These are phyloP conservation scores for Neocrepidodera transversa DNA, from an alignment of 2,888 invertebrate genomes.

Conservation along the genomic window DNA sequence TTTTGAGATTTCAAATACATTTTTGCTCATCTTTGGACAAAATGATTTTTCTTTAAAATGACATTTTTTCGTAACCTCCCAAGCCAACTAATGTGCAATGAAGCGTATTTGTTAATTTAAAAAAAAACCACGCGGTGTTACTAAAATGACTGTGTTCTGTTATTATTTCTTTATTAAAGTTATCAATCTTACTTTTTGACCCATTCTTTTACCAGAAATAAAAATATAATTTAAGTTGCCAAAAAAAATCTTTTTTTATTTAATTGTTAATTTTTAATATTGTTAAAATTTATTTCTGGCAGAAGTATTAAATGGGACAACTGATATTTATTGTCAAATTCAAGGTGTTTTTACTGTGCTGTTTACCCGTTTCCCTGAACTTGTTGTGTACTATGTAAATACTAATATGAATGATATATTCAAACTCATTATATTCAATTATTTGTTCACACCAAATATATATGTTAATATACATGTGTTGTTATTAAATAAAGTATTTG, in stretches of 20 bases:
- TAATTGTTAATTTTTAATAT: neutral
- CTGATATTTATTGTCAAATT: neutral
- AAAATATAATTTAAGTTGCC: no score
- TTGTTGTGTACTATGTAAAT: slow-evolving; percentile 57
- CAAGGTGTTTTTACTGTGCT: slow-evolving; percentile 49
- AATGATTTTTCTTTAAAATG: neutral
- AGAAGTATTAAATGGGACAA: neutral
- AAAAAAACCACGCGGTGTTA: slow-evolving; percentile 45
- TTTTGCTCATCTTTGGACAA: no score
- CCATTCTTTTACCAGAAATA: neutral
- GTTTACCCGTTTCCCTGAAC: slow-evolving; percentile 42
- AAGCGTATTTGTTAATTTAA: slow-evolving; percentile 20
- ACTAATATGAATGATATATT: slow-evolving; percentile 47
- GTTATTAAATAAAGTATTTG: slow-evolving; percentile 57
- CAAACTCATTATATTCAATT: slow-evolving; percentile 56
- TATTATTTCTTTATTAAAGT: slow-evolving; percentile 27
- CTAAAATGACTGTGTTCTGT: slow-evolving; percentile 36
- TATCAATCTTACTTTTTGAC: neutral
- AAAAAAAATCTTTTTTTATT: neutral
- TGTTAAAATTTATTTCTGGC: neutral
- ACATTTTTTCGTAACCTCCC: slow-evolving; percentile 8
- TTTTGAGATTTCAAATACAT: no score
- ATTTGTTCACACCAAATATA: slow-evolving; percentile 62
- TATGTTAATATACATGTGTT: slow-evolving; percentile 63
- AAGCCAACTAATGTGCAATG: slow-evolving; percentile 27